These are phyloP conservation scores for Thryonomys swinderianus DNA, from an alignment of 2,113 vertebrate species.

Conservation along the genomic window DNA sequence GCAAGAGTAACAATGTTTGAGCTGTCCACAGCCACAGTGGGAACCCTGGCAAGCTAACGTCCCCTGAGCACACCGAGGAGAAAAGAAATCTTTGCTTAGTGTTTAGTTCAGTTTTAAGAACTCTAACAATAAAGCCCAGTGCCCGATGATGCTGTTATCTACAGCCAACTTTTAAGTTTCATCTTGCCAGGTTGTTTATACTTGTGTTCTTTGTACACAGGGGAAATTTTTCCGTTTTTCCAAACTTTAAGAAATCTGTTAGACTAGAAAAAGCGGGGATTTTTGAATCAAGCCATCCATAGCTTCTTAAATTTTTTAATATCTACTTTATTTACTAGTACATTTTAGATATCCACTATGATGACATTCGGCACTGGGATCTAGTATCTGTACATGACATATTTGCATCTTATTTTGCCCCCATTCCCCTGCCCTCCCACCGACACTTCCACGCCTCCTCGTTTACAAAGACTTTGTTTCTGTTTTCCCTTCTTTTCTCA, in stretches of 20 bases:
- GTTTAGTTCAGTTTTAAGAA: neutral
- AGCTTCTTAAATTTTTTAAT: neutral
- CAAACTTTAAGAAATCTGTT: constrained; percentile 32
- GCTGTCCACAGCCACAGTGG: neutral
- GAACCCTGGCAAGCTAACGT: neutral
- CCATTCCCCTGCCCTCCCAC: no score
- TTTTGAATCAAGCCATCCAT: neutral
- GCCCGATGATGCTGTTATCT: neutral
- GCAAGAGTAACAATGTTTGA: neutral
- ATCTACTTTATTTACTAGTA: no score
- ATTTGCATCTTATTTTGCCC: no score
- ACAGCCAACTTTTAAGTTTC: constrained; percentile 26
- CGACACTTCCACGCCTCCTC: no score
- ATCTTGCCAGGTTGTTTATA: constrained; percentile 31
- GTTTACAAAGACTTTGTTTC: no score
- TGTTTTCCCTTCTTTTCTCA: no score
- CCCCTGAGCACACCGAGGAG: neutral
- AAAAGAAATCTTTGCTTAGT: neutral
- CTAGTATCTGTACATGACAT: no score
- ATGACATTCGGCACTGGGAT: no score
- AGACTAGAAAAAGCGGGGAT: neutral
- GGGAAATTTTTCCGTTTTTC: constrained; percentile 39
- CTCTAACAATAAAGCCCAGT: neutral
- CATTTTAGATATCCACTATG: no score
- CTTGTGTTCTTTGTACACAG: constrained; percentile 30